Evolutionary conservation across 1,140 invertebrate genomes (phyloP), one percentile per base, ranked within the genome.

Genomic region (Euglossa dilemma): DNA sequence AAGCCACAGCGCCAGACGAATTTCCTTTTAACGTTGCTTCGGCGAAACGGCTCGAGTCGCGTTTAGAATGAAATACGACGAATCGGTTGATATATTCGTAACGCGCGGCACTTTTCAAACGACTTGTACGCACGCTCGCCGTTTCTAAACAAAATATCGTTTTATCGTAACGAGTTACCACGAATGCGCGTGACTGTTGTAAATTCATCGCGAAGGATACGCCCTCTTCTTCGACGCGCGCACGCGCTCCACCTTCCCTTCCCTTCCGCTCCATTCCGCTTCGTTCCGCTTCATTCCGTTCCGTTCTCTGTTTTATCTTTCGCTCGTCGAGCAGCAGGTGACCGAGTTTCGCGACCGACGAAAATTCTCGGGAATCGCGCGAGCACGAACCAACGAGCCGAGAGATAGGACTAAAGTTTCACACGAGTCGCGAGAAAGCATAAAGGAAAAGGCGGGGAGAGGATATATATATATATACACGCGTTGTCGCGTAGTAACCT

Each of bases 401-500:
- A 20, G 6, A 57, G 6, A 45, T 18, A 64, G 25, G 23, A 50
- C n/a, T 7, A 0, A 71, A 14, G 7, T 1, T 0, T 2, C 7
- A 12, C 16, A 56, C 4, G 8, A 64, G 57, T 12, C 4, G 36
- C 0, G n/a, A 45, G 11, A 45, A 18, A 2, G 6, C 9, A 16
- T 43, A 14, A 50, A 45, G 20, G 18, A 25, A 5, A 59, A 25
- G 9, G 20, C 43, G 64, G 36, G 18, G 9, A 14, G 25, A 20
- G 23, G 45, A 63, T 75, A 25, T 52, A 56, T 56, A 66, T 23
- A 23, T 43, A 66, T n/a, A 25, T 12, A 28, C 8, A 66, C 11
- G 20, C 20, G 25, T 72, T 73, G 83, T 87, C 72, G 81, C 75
- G 23, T 45, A 57, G 14, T 36, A 36, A 36, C 52, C 59, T 63